phyloP scores from a whole-genome alignment of 2,113 vertebrate genomes.

The Clupea harengus region DNA sequence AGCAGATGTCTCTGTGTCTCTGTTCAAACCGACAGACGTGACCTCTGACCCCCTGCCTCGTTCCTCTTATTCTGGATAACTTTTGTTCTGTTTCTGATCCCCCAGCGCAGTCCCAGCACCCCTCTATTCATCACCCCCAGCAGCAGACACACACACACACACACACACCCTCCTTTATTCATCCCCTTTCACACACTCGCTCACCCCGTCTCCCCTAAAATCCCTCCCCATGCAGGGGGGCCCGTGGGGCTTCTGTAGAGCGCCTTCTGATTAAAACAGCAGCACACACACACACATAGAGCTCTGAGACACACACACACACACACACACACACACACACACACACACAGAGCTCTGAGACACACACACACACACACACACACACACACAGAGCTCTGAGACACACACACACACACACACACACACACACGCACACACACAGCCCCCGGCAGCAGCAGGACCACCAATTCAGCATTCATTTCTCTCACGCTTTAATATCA shows the following conservation, averaged over 20 bases:
- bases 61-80: not conserved
- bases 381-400: not conserved
- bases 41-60: not conserved
- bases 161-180: not conserved
- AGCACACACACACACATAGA: not conserved
- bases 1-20: not conserved
- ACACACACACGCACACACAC: not conserved
- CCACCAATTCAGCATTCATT: not conserved
- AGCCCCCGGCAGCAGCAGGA: not conserved
- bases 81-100: slow-evolving; percentile 10
- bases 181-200: not conserved
- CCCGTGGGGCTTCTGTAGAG: not conserved
- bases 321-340: not conserved
- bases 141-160: slow-evolving; percentile 47
- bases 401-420: not conserved
- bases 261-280: not conserved
- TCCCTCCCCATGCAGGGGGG: not conserved
- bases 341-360: not conserved
- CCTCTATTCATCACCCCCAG: slow-evolving; percentile 28
- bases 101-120: not conserved
- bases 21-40: not conserved
- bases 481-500: not conserved
- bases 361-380: not conserved
- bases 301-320: not conserved
- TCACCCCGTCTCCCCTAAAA: not conserved